Evolutionary conservation across 2,797 vertebrate genomes (phyloP).

Genomic region (Centropyge bicolor): DNA sequence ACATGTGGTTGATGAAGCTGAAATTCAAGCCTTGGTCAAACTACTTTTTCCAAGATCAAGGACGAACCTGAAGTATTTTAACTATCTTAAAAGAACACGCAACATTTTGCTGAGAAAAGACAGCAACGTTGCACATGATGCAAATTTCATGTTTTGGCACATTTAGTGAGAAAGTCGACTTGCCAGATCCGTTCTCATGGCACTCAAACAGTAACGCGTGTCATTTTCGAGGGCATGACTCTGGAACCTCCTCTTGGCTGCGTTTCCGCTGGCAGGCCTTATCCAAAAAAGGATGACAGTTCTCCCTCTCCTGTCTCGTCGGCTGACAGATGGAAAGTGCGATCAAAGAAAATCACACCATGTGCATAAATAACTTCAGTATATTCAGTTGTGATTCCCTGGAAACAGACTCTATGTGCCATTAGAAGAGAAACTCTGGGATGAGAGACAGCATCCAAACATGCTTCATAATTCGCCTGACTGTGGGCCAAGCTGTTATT

Average conservation of each 20-base stretch:
- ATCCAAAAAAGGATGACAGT: conserved; percentile 36
- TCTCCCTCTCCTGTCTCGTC: conserved; percentile 53
- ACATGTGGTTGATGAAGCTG: not conserved
- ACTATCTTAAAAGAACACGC: not conserved
- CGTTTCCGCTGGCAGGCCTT: conserved; percentile 12
- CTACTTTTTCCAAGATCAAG: not conserved
- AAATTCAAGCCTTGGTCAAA: not conserved
- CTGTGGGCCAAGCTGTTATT: not conserved
- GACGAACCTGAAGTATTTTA: not conserved
- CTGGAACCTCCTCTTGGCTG: conserved; percentile 27
- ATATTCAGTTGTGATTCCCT: conserved; percentile 17
- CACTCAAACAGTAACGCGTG: conserved; percentile 3
- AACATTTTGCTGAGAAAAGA: conserved; percentile 10
- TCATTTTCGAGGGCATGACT: conserved; percentile 20
- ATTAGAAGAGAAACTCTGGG: conserved; percentile 5
- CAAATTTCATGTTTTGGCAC: conserved; percentile 18
- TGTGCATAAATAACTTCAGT: conserved; percentile 30
- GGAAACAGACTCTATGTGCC: conserved; percentile 24
- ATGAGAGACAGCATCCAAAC: conserved; percentile 6
- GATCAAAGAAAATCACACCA: conserved; percentile 65
- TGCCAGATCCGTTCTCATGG: conserved; percentile 24
- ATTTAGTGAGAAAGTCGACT: not conserved
- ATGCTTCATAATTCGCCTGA: conserved; percentile 18
- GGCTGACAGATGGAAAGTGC: conserved; percentile 47
- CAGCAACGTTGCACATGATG: not conserved